A percentile compares a stretch with the other conserved stretches of the same genome.
These are phyloP conservation scores for Epizoanthus illoricatus DNA, from an alignment of 92 coral and sea anemone genomes.

Conservation along the genomic window DNA sequence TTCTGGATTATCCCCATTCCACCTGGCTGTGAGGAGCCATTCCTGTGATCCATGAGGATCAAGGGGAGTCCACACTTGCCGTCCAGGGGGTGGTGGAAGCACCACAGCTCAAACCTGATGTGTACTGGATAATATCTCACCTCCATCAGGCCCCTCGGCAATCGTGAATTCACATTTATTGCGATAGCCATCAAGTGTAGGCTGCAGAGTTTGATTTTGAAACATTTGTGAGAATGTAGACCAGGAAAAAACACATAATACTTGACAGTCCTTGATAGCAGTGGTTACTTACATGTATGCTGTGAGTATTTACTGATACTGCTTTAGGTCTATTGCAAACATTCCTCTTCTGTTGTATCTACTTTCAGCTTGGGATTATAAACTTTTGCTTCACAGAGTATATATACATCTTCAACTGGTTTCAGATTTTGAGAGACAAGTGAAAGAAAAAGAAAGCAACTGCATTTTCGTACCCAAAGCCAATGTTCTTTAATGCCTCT, in stretches of 20 bases:
- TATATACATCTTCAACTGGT: no score
- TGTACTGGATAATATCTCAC: slow-evolving; percentile 55
- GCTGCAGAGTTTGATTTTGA: slow-evolving; percentile 65
- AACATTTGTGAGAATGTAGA: slow-evolving; percentile 13
- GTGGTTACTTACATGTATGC: background rate
- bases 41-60: slow-evolving; percentile 26
- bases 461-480: no score
- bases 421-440: no score
- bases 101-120: slow-evolving; percentile 53
- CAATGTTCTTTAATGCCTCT: no score
- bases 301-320: no score
- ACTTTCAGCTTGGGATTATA: no score
- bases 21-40: slow-evolving; percentile 28
- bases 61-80: slow-evolving; percentile 34
- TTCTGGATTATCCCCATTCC: slow-evolving; percentile 3
- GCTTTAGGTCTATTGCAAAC: no score
- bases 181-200: slow-evolving; percentile 92
- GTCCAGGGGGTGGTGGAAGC: slow-evolving; percentile 38
- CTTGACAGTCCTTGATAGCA: background rate
- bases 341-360: no score
- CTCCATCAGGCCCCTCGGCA: slow-evolving; percentile 94
- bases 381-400: no score
- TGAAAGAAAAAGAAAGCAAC: no score
- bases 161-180: slow-evolving; percentile 99
- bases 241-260: background rate